Conservation (phyloP, 2,888 invertebrate species). For the Sarcophaga subvicina region DNA sequence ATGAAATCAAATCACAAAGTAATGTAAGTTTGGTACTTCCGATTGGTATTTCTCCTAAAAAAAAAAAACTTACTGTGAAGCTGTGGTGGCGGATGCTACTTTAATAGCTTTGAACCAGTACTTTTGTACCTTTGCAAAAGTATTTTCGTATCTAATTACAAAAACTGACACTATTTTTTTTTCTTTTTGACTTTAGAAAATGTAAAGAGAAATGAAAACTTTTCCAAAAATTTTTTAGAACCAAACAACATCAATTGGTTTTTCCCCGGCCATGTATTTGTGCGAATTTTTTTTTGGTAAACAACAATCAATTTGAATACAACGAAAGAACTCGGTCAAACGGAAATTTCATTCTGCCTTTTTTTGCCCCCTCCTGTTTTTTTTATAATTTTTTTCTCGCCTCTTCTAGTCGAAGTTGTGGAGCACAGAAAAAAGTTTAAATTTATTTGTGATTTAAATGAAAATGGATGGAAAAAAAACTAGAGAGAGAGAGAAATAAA, state of each 20-base stretch:
- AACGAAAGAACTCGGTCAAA: slow-evolving; percentile 54
- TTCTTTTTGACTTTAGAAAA: no score
- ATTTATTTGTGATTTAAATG: slow-evolving; percentile 33
- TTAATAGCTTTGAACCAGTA: background rate
- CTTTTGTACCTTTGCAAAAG: background rate
- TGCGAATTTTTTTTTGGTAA: background rate
- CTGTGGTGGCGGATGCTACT: background rate
- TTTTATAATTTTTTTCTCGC: background rate
- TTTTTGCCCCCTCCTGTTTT: background rate
- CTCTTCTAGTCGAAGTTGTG: background rate
- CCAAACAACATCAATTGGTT: background rate
- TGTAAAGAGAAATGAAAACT: background rate
- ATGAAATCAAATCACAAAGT: no score
- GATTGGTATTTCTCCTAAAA: no score
- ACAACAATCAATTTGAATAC: slow-evolving; percentile 1
- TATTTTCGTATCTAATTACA: no score
- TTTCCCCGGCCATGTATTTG: background rate
- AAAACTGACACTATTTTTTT: no score
- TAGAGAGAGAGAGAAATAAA: background rate
- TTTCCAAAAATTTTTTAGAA: background rate
- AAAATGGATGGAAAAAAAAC: background rate
- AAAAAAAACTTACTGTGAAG: no score
- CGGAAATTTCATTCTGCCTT: slow-evolving; percentile 55
- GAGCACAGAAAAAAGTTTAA: background rate
- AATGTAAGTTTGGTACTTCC: no score